These are phyloP conservation scores for Cyphomyrus plagiostoma DNA, from an alignment of 2,113 vertebrate genomes.

Conservation along the genomic window DNA sequence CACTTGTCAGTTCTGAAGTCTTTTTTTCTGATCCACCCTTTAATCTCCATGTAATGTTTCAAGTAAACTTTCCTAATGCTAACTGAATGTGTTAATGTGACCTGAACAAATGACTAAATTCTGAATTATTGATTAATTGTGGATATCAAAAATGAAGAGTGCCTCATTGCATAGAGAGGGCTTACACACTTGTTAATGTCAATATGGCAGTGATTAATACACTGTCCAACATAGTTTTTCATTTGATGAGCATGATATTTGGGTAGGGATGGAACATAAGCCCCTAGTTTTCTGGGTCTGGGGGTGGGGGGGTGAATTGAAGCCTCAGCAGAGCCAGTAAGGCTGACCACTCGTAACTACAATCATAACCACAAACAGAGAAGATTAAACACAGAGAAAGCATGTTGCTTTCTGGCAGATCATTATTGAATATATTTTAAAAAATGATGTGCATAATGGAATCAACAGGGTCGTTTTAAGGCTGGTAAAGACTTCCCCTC, in stretches of 20 bases:
- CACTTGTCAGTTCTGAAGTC: background rate
- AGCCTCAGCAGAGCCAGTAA: background rate
- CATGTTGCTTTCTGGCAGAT: background rate
- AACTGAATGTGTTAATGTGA: background rate
- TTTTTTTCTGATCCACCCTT: background rate
- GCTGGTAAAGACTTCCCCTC: background rate
- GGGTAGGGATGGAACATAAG: too few relatives aligned
- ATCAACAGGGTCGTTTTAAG: slow-evolving; percentile 2
- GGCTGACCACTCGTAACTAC: background rate
- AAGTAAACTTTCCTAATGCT: background rate
- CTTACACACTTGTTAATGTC: background rate
- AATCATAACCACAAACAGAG: background rate
- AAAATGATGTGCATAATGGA: background rate
- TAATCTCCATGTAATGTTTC: background rate
- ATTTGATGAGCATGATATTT: background rate
- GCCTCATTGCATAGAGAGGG: background rate
- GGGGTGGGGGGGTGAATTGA: background rate
- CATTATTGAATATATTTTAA: background rate
- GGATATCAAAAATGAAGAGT: background rate
- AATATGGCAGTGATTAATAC: background rate
- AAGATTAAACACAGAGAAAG: background rate
- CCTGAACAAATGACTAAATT: background rate
- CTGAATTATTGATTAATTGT: background rate
- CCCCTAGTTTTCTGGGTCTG: background rate
- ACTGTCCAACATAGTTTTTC: background rate